Evolutionary conservation across 2,797 vertebrate species (phyloP).

Genomic region (Petrocephalus sullivani): DNA sequence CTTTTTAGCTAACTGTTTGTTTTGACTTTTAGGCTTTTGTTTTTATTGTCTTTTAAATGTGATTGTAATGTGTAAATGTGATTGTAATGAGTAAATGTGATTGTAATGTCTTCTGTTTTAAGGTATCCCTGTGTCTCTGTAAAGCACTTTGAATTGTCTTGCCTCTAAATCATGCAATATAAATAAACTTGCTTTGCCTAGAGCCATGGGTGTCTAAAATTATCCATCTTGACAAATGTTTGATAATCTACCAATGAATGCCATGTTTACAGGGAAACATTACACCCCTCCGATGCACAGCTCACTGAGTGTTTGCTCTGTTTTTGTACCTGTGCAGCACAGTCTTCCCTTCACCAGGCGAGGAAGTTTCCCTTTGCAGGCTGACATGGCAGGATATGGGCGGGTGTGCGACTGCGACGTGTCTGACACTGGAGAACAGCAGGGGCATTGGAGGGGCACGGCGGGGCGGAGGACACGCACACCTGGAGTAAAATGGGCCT

Average conservation of each 20-base stretch:
- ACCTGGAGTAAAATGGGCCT: not conserved
- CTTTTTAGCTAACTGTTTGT: not conserved
- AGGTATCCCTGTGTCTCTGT: not conserved
- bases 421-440: not conserved
- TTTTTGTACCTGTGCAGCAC: not conserved
- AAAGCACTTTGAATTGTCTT: not conserved
- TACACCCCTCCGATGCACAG: not conserved
- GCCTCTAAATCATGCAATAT: not conserved
- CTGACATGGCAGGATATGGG: not conserved
- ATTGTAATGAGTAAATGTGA: not conserved
- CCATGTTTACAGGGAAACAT: not conserved
- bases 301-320: not conserved
- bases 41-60: not conserved
- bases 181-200: not conserved
- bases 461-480: not conserved
- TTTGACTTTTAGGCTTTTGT: not conserved
- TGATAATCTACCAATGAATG: not conserved
- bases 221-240: not conserved
- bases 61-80: not conserved
- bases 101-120: not conserved
- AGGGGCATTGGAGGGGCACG: not conserved
- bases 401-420: not conserved
- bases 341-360: not conserved
- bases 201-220: not conserved
- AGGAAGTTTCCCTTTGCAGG: not conserved